These are phyloP conservation scores for Lasiurus cinereus DNA, from an alignment of 2,113 vertebrate species.

Conservation along the genomic window DNA sequence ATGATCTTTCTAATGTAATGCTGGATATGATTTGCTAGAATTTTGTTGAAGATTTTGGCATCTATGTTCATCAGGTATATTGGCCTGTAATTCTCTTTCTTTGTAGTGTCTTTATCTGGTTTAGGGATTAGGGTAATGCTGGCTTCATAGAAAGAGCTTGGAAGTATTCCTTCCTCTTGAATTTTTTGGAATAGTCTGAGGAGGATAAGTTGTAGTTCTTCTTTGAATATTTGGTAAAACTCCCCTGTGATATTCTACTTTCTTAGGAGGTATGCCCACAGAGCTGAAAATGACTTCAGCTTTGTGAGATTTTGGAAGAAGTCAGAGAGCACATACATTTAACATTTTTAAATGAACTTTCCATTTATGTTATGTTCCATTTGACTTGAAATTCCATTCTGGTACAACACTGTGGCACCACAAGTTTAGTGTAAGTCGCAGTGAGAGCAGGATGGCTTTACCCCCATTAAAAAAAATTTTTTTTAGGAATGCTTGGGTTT, in stretches of 20 bases:
- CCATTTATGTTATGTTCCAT: background rate
- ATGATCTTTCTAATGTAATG: no score
- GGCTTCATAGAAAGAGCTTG: no score
- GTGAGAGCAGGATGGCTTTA: conserved; percentile 16
- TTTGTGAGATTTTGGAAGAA: conserved; percentile 35
- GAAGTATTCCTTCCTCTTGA: no score
- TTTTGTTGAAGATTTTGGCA: no score
- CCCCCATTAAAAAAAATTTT: background rate
- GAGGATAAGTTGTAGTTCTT: no score
- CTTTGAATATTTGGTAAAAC: no score
- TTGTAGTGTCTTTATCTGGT: no score
- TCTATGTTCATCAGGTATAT: no score
- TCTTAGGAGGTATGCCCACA: background rate
- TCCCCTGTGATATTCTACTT: background rate
- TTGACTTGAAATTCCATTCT: conserved; percentile 32
- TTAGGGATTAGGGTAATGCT: no score
- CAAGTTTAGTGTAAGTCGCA: background rate
- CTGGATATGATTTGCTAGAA: no score
- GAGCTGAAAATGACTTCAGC: conserved; percentile 33
- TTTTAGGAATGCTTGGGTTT: conserved; percentile 30
- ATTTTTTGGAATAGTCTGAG: no score
- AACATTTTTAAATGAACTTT: conserved; percentile 41
- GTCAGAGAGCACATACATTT: conserved; percentile 9
- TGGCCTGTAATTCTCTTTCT: no score
- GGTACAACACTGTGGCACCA: background rate